Percentiles rank a stretch among this genome's conserved stretches.
These are phyloP conservation scores for Gobius niger DNA, from an alignment of 2,113 vertebrate species.

Conservation along the genomic window DNA sequence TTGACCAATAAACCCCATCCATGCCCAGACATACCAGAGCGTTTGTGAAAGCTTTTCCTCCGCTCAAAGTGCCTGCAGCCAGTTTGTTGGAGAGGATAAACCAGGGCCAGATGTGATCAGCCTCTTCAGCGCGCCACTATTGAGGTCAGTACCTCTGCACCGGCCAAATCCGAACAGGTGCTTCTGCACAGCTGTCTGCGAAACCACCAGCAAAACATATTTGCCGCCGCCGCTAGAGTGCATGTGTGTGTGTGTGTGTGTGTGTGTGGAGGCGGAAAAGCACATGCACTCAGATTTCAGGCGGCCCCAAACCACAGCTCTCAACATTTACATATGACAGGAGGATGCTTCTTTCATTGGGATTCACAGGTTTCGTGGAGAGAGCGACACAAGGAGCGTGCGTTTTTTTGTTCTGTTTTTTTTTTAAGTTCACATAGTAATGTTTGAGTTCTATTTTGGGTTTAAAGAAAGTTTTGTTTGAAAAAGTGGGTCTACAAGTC, in stretches of 20 bases:
- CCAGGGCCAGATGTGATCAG: neutral
- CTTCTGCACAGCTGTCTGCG: conserved; percentile 1
- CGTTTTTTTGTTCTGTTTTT: neutral
- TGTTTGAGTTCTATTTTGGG: conserved; percentile 8
- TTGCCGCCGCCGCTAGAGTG: neutral
- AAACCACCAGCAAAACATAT: conserved; percentile 9
- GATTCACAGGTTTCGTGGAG: conserved; percentile 8
- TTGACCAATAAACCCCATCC: neutral
- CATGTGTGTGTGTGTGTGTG: neutral
- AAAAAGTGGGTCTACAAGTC: conserved; percentile 23
- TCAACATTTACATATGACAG: conserved; percentile 36
- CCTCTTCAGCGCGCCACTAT: conserved; percentile 8
- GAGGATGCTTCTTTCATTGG: conserved; percentile 13
- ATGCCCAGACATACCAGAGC: neutral
- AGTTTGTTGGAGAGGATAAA: neutral
- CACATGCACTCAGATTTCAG: too few relatives aligned
- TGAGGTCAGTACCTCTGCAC: conserved; percentile 14
- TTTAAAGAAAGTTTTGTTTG: conserved; percentile 19
- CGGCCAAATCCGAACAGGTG: neutral
- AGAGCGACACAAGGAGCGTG: neutral
- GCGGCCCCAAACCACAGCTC: conserved; percentile 8
- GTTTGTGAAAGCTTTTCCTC: neutral
- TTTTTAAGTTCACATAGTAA: conserved; percentile 8
- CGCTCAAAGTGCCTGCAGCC: neutral
- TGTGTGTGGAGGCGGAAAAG: neutral